These are phyloP conservation scores for Chloropsis cyanopogon DNA, from an alignment of 2,113 vertebrate genomes.

Conservation along the genomic window DNA sequence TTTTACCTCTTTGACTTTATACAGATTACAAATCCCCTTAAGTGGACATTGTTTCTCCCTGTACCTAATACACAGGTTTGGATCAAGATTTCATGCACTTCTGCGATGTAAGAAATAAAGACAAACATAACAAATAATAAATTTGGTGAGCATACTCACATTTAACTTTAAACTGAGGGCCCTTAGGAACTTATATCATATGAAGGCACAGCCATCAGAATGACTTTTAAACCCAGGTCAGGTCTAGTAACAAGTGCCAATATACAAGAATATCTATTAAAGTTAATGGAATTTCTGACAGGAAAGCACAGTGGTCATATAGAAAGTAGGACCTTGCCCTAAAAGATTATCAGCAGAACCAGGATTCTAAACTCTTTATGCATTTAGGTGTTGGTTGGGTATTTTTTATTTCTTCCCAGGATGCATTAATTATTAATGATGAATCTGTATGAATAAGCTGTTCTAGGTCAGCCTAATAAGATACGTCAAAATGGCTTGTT, in stretches of 20 bases:
- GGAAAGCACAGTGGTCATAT: not conserved
- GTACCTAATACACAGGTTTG: not conserved
- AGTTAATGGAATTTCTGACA: not conserved
- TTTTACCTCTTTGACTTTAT: not conserved
- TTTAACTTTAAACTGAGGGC: not conserved
- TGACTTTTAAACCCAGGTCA: not conserved
- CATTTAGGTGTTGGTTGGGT: not conserved
- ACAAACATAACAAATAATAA: not conserved
- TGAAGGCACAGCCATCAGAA: not conserved
- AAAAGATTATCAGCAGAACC: not conserved
- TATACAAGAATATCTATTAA: not conserved
- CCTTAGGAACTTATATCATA: not conserved
- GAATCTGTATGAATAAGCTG: not conserved
- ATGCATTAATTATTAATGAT: not conserved
- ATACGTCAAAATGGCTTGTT: not conserved
- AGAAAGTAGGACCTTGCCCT: not conserved
- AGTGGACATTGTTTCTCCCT: not conserved
- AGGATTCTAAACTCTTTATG: not conserved
- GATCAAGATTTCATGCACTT: not conserved
- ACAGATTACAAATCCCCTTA: not conserved
- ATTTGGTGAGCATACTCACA: not conserved
- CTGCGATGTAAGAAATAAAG: not conserved
- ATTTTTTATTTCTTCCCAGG: not conserved
- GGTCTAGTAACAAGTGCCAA: not conserved
- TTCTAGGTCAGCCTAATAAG: conserved; percentile 17